Base-by-base conservation (phyloP, 2,797 vertebrate species). In the Momotus momota region DNA sequence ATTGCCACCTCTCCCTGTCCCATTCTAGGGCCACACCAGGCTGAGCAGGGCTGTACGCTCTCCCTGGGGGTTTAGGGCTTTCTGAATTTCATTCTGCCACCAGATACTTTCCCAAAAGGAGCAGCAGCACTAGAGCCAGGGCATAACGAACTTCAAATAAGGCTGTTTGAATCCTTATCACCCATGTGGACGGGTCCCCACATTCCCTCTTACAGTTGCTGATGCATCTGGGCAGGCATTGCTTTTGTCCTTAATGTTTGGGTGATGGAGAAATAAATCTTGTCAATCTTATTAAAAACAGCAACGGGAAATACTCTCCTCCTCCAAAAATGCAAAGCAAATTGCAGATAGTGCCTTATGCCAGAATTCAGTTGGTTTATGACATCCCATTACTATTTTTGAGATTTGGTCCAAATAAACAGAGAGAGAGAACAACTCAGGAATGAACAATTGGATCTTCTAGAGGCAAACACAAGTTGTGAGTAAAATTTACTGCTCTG, bases 11-110 rank as follows among this genome's bases (percentile, higher is more conserved):
- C 33, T 46, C 18, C 12, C 12, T 7, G 5, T 26, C 29, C 73
- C 29, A 19, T 10, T 70, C 8, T 45, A 38, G 70, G 22, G 49
- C 23, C 38, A 21, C 41, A 21, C 45, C 2, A 2, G 38, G 21
- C 7, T 4, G 12, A 77, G 51, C 21, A 54, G 48, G 19, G 12
- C 46, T 27, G 10, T 11, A 4, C 0, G 0, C 6, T 20, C 19
- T 61, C 14, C 26, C 72, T 1, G 0, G 55, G 57, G 43, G 20
- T 62, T 69, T 41, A 31, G 46, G 23, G 23, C 20, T 65, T 65
- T 70, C 62, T 54, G 33, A 33, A 29, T 38, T 77, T 66, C 18
- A 8, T 82, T 82, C 41, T 61, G n/a, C 29, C 49, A 7, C 65
- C 46, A 27, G 31, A 5, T 20, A 13, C 25, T 45, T 51, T 13